Evolutionary conservation across 2,888 invertebrate genomes (phyloP), one percentile per base, ranked within the genome.

Genomic region (Drosophila barbarae): DNA sequence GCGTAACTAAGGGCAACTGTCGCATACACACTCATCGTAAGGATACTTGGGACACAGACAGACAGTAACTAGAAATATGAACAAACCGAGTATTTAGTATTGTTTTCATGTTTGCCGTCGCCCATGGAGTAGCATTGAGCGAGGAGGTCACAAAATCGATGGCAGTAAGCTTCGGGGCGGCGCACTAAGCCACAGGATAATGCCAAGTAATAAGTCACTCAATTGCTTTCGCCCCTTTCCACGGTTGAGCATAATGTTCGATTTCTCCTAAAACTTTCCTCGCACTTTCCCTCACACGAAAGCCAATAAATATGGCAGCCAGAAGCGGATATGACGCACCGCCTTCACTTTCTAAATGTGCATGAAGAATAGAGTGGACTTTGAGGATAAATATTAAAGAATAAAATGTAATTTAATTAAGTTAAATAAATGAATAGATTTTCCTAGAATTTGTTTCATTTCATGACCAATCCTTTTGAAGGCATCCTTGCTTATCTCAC

Each of bases 1-100:
- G 41, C 39, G 79, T 79, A 73, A 75, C 86, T 47, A 84, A 39
- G 82, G 86, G 83, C 82, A 80, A 80, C 79, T 69, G 64, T 69
- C 52, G 59, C 38, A 30, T 21, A 52, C 26, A 42, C 42, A 42
- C 23, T 23, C 23, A 23, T 30, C 10, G 18, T 28, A 39, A 57
- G 35, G n/a, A 47, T 12, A 51, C 36, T 39, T 36, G 54, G 53
- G 15, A 55, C 41, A 42, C 28, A 63, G 21, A 34, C 54, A 67
- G 41, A 39, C 39, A 38, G 32, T 49, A 73, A 26, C 63, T 34
- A 52, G 41, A 56, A 63, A 51, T 58, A 49, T 53, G 42, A 53
- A 65, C 65, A 71, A 42, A 42, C 26, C 10, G 26, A 36, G 10
- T 44, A 26, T 67, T 67, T 67, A 36, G 55, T 36, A 71, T 70